Evolutionary conservation across 2,797 vertebrate species (phyloP).

Genomic region (Mallotus villosus): DNA sequence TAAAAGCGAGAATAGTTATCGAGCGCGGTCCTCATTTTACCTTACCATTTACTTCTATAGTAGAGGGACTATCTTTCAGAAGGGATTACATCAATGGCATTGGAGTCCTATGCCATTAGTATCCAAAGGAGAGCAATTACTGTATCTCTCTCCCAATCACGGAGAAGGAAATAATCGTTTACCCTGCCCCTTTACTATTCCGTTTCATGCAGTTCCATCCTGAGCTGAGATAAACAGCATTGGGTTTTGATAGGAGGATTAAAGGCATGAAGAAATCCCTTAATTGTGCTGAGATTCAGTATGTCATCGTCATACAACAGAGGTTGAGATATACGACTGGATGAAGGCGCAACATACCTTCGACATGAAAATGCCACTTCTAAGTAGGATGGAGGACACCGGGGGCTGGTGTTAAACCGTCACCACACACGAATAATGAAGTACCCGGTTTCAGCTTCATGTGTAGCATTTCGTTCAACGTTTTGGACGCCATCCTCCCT

Average conservation of each 20-base stretch:
- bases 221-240: slow-evolving; percentile 25
- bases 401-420: slow-evolving; percentile 23
- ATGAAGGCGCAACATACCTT: background rate
- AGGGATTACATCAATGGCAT: background rate
- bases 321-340: background rate
- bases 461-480: slow-evolving; percentile 37
- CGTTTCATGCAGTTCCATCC: slow-evolving; percentile 10
- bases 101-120: slow-evolving; percentile 15
- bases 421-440: slow-evolving; percentile 41
- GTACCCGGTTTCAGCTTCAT: slow-evolving; percentile 13
- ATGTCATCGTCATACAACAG: background rate
- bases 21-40: too few species aligned
- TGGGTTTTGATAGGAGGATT: slow-evolving; percentile 10
- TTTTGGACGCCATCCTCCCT: slow-evolving; percentile 38
- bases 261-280: background rate
- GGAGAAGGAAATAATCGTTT: slow-evolving; percentile 20
- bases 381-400: background rate
- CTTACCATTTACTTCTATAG: slow-evolving; percentile 34
- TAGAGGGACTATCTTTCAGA: background rate
- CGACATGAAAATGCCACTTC: background rate
- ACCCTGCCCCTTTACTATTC: slow-evolving; percentile 17
- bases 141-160: slow-evolving; percentile 40
- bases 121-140: slow-evolving; percentile 42
- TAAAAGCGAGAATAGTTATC: too few species aligned
- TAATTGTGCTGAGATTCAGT: background rate